Evolutionary conservation across 2,113 vertebrate genomes (phyloP), one percentile per base, ranked within the genome.

Genomic region (Ameiurus melas): DNA sequence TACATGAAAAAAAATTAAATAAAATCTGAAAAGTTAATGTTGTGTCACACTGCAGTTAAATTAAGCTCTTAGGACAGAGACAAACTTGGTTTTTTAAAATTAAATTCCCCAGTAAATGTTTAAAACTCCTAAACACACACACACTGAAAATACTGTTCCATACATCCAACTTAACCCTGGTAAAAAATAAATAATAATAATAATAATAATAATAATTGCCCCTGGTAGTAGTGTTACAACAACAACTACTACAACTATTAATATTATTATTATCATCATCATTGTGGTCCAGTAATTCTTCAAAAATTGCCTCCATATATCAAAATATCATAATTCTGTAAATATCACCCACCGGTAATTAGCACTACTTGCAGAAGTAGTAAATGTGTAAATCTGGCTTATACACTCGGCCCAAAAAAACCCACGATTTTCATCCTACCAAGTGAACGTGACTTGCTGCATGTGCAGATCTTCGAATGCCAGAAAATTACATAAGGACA

Each of bases 401-500:
- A 43, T 62, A 43, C 27, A 43, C 57, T 62, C 36, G 2, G 8
- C 30, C 79, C 60, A 58, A 57, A 39, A 39, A 51, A 51, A 51
- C 47, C 36, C 55, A 5, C 2, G 30, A 36, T 36, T 36, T 58
- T 58, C 30, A 58, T 58, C 79, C 55, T 36, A 58, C 79, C n/a
- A 39, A 39, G 1, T 39, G 20, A 82, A 62, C 55, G 57, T 82
- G 30, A 82, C 33, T 62, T 62, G 80, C 57, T 82, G 30, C 80
- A 82, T 82, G 57, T 39, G 30, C 79, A 13, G 30, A 58, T 25
- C 0, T 1, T 0, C 25, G 5, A 39, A 39, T 25, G 80, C 55
- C 80, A 82, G 10, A 82, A 60, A 60, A 82, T 80, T 80, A 80
- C 30, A 82, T 39, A 83, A 62, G 33, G 57, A 62, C 22, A 16